phyloP scores from a whole-genome alignment of 1,140 invertebrate species.

The Atta texana region DNA sequence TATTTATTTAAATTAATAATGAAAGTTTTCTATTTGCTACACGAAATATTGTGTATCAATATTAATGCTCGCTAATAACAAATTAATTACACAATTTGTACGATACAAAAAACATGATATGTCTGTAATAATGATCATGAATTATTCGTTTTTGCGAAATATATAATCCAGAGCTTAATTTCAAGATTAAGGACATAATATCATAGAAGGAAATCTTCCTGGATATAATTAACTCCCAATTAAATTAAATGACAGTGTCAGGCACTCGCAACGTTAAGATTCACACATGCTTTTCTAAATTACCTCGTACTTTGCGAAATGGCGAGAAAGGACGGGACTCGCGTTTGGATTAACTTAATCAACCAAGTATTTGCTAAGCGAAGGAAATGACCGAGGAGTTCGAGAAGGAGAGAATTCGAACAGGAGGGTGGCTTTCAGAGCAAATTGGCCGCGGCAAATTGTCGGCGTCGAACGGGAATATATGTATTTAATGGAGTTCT shows the following conservation, averaged over 20 bases:
- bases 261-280: not conserved
- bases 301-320: conserved; percentile 1
- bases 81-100: not conserved
- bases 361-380: conserved; percentile 61
- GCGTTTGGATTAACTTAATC: conserved; percentile 55
- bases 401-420: conserved; percentile 7
- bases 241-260: conserved; percentile 46
- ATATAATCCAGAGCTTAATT: not conserved
- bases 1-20: not conserved
- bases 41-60: not conserved
- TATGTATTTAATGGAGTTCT: conserved; percentile 58
- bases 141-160: not conserved
- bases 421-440: not conserved
- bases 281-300: conserved; percentile 24
- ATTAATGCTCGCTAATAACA: not conserved
- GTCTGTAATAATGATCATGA: not conserved
- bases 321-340: not conserved
- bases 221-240: conserved; percentile 31
- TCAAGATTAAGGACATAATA: not conserved
- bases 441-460: conserved; percentile 60
- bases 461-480: conserved; percentile 34
- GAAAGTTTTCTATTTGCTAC: not conserved
- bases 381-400: conserved; percentile 57
- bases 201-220: not conserved
- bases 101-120: not conserved